phyloP scores from a whole-genome alignment of 2,797 vertebrate species.

The Pipistrellus nathusii region DNA sequence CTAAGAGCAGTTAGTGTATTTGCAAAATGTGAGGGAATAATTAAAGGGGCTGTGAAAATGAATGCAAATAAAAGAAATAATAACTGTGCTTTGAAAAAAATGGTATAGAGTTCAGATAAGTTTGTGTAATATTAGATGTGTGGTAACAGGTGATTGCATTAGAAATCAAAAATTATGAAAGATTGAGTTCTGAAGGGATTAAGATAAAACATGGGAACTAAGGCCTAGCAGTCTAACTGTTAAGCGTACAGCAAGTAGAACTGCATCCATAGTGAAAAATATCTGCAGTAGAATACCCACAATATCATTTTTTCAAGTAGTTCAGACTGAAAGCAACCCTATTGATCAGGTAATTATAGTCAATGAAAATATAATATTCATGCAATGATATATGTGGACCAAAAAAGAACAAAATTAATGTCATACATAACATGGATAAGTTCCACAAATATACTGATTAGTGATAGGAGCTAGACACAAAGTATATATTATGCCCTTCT shows the following conservation, averaged over 20 bases:
- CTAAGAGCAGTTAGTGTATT: not conserved
- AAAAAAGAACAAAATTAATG: not conserved
- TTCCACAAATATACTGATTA: not conserved
- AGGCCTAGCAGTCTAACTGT: not conserved
- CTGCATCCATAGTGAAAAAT: not conserved
- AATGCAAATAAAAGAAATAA: not conserved
- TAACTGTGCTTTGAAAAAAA: not conserved
- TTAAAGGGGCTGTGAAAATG: no score
- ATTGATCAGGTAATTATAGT: not conserved
- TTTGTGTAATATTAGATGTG: not conserved
- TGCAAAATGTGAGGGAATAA: not conserved
- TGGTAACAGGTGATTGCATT: not conserved
- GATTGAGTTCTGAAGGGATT: not conserved
- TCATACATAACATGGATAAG: not conserved
- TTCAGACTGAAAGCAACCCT: not conserved
- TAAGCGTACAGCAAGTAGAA: not conserved
- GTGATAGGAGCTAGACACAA: not conserved
- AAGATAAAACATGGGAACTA: not conserved
- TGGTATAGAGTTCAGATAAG: not conserved
- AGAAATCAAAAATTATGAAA: not conserved
- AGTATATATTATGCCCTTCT: not conserved
- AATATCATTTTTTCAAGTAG: not conserved
- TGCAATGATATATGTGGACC: not conserved
- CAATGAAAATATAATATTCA: not conserved
- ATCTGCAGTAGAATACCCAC: not conserved